Base-by-base conservation (phyloP, 2,888 invertebrate species). In the Agrilus mali region DNA sequence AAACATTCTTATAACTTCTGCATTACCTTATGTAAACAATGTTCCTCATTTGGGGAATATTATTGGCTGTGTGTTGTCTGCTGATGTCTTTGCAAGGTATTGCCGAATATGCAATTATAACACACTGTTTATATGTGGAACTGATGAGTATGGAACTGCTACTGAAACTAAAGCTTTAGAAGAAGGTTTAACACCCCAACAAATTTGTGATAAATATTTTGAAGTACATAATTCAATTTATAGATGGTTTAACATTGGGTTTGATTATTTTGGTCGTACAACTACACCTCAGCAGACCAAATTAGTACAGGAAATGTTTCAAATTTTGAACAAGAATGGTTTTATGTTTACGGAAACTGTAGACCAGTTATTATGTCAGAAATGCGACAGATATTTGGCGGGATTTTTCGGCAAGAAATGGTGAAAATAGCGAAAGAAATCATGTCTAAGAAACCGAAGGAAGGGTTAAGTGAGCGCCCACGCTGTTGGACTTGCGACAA, bases 31-130 rank as follows among this genome's bases (percentile, higher is more conserved):
- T 64, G 98, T 99, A 0, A 98, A 99, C 67, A 99, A 98, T 65
- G 92, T 98, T 5, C 98, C 98, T 1, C 98, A 99, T 74, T 71
- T 98, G 40, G 98, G 98, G 1, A 98, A 97, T 63, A 96, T 99
- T 50, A 96, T 99, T 57, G 98, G 98, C 14, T 97, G 95, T 65
- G 96, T 97, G 12, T 74, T 98, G 3, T 96, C 96, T 0, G 86
- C 86, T 2, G 90, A 90, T 67, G 87, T 89, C 50, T 90, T 84
- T 66, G 86, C 89, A 2, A 77, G 89, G 77, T 96, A 84, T 65
- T 90, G 90, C 59, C 81, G 96, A 10, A 67, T 88, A 43, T 82
- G 90, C 55, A 88, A 87, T 54, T 86, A 92, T 66, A 95, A 95
- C 60, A 86, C 89, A 0, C 65, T 98, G 13, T 93, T 77, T 55